A percentile compares a stretch with the other conserved stretches of the same genome.
phyloP scores from a whole-genome alignment of 2,888 invertebrate species.

The Ochropleura plecta region DNA sequence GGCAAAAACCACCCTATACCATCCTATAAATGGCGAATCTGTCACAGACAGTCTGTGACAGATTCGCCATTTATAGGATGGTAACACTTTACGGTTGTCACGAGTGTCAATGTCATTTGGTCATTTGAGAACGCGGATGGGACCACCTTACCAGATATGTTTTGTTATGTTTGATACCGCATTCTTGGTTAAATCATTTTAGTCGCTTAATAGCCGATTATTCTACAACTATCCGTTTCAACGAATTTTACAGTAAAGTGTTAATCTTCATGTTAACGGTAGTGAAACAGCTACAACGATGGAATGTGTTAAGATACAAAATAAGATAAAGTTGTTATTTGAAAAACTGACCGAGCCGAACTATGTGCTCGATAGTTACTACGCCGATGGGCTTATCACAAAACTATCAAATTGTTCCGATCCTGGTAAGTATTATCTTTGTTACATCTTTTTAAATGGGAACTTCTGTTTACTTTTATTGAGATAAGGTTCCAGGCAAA shows the following conservation, averaged over 20 bases:
- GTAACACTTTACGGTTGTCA: background rate
- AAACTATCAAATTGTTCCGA: constrained; percentile 90
- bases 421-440: constrained; percentile 80
- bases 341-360: constrained; percentile 90
- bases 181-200: background rate
- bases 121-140: background rate
- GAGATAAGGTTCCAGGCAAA: constrained; percentile 1
- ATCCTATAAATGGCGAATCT: too few relatives aligned
- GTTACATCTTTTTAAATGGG: background rate
- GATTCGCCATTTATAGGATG: too few relatives aligned
- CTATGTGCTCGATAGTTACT: constrained; percentile 91
- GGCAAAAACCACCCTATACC: too few relatives aligned
- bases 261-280: constrained; percentile 36
- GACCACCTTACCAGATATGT: constrained; percentile 16
- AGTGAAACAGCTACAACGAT: constrained; percentile 57
- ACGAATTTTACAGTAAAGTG: constrained; percentile 8
- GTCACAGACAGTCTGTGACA: too few relatives aligned
- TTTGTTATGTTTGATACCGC: constrained; percentile 16
- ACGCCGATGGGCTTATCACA: constrained; percentile 92
- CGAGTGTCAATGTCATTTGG: constrained; percentile 41
- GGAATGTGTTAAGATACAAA: constrained; percentile 78
- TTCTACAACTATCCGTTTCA: background rate
- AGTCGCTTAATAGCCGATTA: background rate
- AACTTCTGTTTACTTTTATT: background rate
- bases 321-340: constrained; percentile 90